Conservation (phyloP, 23 tunicate genomes). For the Halocynthia aurantium region DNA sequence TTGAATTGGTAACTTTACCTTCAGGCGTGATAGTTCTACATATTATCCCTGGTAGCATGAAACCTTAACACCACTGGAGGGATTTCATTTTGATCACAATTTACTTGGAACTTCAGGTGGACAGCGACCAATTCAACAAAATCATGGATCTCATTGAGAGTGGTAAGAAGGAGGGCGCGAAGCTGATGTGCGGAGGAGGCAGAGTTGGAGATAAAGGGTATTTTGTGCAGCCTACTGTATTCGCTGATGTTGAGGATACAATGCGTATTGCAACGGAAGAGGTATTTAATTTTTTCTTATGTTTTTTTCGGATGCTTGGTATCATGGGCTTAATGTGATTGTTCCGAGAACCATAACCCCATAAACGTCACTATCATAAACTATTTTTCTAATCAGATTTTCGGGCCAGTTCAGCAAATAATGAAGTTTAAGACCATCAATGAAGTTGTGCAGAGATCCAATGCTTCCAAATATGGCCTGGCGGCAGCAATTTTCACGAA, state of each 20-base stretch:
- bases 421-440: constrained; percentile 52
- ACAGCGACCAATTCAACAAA: constrained; percentile 36
- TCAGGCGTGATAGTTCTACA: too few species aligned
- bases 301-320: background rate
- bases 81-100: too few species aligned
- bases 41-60: too few species aligned
- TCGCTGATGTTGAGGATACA: constrained; percentile 38
- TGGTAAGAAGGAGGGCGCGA: constrained; percentile 52
- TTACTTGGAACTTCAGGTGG: constrained; percentile 16
- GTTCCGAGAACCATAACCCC: too few species aligned
- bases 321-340: background rate
- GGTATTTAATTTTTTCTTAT: background rate
- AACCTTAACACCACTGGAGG: too few species aligned
- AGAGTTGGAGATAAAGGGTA: constrained; percentile 31
- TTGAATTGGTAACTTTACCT: too few species aligned
- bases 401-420: constrained; percentile 64
- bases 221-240: constrained; percentile 51
- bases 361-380: too few species aligned
- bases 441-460: constrained; percentile 43
- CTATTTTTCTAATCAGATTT: constrained; percentile 15
- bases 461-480: constrained; percentile 42
- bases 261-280: constrained; percentile 46
- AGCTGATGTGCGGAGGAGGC: constrained; percentile 44
- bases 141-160: constrained; percentile 35
- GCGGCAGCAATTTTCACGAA: constrained; percentile 52